phyloP scores from a whole-genome alignment of 2,888 invertebrate genomes.

The Cosmorhoe ocellata region DNA sequence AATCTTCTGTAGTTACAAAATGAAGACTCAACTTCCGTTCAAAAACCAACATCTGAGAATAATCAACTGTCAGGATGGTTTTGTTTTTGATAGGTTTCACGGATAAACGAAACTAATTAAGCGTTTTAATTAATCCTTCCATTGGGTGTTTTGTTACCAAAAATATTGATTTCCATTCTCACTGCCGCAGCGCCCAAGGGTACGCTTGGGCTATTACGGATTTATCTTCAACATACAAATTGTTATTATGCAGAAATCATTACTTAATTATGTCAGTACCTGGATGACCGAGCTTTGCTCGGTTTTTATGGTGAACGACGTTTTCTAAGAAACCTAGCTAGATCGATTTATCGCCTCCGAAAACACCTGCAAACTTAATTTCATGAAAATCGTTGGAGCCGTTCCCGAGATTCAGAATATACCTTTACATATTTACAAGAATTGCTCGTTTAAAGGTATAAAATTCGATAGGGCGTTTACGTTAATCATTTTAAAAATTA shows the following conservation, averaged over 20 bases:
- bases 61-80: constrained; percentile 61
- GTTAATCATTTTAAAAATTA: no score
- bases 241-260: background rate
- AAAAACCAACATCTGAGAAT: constrained; percentile 55
- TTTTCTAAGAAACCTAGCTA: no score
- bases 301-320: no score
- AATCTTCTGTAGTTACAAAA: constrained; percentile 18
- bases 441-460: no score
- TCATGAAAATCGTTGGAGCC: no score
- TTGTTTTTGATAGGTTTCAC: constrained; percentile 72
- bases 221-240: constrained; percentile 11
- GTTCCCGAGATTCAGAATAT: no score
- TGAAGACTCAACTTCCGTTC: constrained; percentile 25
- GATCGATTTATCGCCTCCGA: no score
- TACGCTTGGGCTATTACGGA: constrained; percentile 26
- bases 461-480: no score
- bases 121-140: constrained; percentile 76
- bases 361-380: no score
- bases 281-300: no score
- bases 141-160: constrained; percentile 72
- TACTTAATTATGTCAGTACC: no score
- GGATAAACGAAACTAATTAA: constrained; percentile 78
- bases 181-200: constrained; percentile 44
- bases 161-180: constrained; percentile 63
- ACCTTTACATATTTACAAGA: no score